Evolutionary conservation across 1,140 invertebrate species (phyloP).

Genomic region (Mylabris phalerata): DNA sequence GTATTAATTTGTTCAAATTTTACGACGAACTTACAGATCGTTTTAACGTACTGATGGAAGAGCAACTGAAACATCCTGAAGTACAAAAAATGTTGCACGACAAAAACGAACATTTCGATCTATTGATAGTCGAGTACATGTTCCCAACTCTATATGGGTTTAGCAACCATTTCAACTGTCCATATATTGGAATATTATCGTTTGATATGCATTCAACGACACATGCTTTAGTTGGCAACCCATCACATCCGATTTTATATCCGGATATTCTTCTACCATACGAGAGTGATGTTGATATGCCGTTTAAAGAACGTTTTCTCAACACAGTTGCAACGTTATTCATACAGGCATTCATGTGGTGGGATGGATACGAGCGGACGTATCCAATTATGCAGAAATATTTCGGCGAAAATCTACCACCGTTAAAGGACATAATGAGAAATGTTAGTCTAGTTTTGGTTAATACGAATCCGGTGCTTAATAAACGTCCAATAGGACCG

Average conservation of each 20-base stretch:
- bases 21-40: not conserved
- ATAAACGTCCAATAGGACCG: slow-evolving; percentile 15
- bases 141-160: slow-evolving; percentile 28
- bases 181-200: slow-evolving; percentile 33
- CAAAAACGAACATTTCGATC: slow-evolving; percentile 36
- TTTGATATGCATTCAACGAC: slow-evolving; percentile 20
- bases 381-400: slow-evolving; percentile 23
- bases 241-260: slow-evolving; percentile 33
- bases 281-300: slow-evolving; percentile 6
- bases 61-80: slow-evolving; percentile 24
- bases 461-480: slow-evolving; percentile 31
- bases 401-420: slow-evolving; percentile 32
- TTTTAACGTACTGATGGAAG: slow-evolving; percentile 5
- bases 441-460: slow-evolving; percentile 35
- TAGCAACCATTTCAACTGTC: slow-evolving; percentile 35
- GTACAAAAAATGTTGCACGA: slow-evolving; percentile 35
- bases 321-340: slow-evolving; percentile 28
- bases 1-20: not conserved
- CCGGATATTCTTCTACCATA: slow-evolving; percentile 28
- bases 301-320: slow-evolving; percentile 34
- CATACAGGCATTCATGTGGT: slow-evolving; percentile 15
- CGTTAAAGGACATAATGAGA: slow-evolving; percentile 26
- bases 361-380: slow-evolving; percentile 21
- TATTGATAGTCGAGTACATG: slow-evolving; percentile 36
- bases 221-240: slow-evolving; percentile 33